phyloP scores from a whole-genome alignment of 2,888 invertebrate genomes.

The Sycophila texana region DNA sequence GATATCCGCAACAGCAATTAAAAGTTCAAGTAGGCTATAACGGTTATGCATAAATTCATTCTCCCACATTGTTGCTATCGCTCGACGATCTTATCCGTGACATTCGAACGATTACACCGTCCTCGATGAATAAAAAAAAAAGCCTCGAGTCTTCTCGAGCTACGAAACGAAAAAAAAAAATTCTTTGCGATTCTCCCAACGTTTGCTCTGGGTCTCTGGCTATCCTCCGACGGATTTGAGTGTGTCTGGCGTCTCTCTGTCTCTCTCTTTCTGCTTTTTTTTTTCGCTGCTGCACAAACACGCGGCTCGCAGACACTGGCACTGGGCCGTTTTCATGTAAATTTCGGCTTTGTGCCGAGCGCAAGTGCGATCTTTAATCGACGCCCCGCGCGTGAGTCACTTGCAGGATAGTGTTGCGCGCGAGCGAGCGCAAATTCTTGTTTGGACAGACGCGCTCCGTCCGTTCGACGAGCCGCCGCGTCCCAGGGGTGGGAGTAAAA shows the following conservation, averaged over 20 bases:
- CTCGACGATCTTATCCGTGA: too few relatives aligned
- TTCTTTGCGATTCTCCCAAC: not conserved
- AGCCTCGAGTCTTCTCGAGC: not conserved
- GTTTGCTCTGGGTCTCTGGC: not conserved
- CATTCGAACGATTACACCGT: too few relatives aligned
- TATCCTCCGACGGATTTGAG: not conserved
- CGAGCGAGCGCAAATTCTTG: not conserved
- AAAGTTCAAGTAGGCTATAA: too few relatives aligned
- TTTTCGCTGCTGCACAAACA: not conserved
- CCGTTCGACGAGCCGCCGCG: not conserved
- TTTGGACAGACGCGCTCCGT: constrained; percentile 29
- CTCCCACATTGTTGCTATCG: too few relatives aligned
- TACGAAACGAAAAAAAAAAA: not conserved
- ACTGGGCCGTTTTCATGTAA: constrained; percentile 14
- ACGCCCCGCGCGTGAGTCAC: constrained; percentile 3
- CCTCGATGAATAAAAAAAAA: too few relatives aligned
- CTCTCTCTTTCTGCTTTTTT: not conserved
- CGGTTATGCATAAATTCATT: too few relatives aligned
- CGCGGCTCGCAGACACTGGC: not conserved
- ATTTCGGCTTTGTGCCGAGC: constrained; percentile 31
- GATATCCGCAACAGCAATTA: too few relatives aligned
- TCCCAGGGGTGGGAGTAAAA: not conserved
- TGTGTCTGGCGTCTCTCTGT: not conserved
- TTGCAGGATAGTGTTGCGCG: not conserved
- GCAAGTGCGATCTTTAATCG: constrained; percentile 35